These are phyloP conservation scores for Machimus rusticus DNA, from an alignment of 2,888 invertebrate genomes.

Conservation along the genomic window DNA sequence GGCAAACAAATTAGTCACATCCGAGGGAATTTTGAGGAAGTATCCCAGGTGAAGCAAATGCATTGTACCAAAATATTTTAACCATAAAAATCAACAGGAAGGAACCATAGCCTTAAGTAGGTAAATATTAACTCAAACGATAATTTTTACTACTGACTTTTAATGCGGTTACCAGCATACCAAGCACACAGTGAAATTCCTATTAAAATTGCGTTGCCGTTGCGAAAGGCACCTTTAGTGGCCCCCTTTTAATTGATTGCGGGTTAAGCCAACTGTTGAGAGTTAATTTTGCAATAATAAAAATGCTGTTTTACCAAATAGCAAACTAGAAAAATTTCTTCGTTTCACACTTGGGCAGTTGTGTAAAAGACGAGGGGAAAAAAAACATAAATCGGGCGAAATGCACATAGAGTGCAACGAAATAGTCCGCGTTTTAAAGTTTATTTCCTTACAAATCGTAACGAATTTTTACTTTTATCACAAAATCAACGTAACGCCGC, in stretches of 20 bases:
- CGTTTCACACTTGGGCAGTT: not conserved
- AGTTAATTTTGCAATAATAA: not conserved
- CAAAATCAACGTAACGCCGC: not conserved
- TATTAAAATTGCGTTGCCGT: not conserved
- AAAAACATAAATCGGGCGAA: not conserved
- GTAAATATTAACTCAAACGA: not conserved
- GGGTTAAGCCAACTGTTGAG: not conserved
- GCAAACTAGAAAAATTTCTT: not conserved
- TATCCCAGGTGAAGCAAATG: not conserved
- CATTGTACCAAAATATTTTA: not conserved
- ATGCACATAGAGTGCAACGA: not conserved
- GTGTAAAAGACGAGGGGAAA: not conserved
- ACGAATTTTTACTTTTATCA: conserved; percentile 6
- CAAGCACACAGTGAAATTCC: not conserved
- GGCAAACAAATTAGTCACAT: not conserved
- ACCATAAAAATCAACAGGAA: not conserved
- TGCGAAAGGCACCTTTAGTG: not conserved
- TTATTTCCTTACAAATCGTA: not conserved
- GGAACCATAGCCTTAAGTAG: not conserved
- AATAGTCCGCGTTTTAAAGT: not conserved
- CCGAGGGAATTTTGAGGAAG: not conserved
- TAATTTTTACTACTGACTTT: not conserved
- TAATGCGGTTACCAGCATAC: not conserved
- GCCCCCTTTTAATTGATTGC: not conserved
- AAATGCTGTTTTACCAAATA: not conserved